phyloP scores from a whole-genome alignment of 2,797 vertebrate genomes.

The Coendou prehensilis region DNA sequence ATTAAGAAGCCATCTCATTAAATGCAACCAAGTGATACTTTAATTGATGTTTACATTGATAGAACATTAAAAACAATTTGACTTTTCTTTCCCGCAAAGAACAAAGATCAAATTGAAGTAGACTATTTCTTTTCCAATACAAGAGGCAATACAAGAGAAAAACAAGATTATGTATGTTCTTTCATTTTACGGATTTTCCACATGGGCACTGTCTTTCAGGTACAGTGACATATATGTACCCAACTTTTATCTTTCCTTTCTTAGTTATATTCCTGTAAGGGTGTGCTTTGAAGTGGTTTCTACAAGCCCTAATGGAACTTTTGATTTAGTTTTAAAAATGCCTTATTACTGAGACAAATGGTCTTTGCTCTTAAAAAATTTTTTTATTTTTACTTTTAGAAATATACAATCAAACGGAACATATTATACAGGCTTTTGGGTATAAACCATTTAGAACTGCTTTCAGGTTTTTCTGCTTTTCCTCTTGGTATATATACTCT shows the following conservation, averaged over 20 bases:
- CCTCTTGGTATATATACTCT: neutral
- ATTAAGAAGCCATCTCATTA: constrained; percentile 39
- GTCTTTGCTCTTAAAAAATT: neutral
- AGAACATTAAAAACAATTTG: constrained; percentile 20
- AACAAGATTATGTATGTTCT: constrained; percentile 1
- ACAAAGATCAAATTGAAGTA: constrained; percentile 43
- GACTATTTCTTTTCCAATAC: constrained; percentile 49
- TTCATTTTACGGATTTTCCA: constrained; percentile 66
- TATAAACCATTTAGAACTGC: neutral
- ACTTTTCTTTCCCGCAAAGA: neutral
- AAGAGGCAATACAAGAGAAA: constrained; percentile 27
- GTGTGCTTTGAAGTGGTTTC: constrained; percentile 78
- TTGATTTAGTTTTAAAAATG: constrained; percentile 59
- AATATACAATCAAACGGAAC: constrained; percentile 14
- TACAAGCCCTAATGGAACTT: constrained; percentile 56
- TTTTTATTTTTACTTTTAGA: constrained; percentile 43
- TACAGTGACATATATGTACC: neutral
- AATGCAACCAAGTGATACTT: constrained; percentile 30
- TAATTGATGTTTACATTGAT: constrained; percentile 29
- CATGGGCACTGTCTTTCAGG: neutral
- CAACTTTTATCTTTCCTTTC: constrained; percentile 64
- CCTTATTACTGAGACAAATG: constrained; percentile 49
- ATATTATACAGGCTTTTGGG: neutral
- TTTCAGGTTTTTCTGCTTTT: constrained; percentile 21
- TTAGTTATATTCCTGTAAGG: constrained; percentile 78